Evolutionary conservation across 1,140 invertebrate species (phyloP).

Genomic region (Trichomalopsis sarcophagae): DNA sequence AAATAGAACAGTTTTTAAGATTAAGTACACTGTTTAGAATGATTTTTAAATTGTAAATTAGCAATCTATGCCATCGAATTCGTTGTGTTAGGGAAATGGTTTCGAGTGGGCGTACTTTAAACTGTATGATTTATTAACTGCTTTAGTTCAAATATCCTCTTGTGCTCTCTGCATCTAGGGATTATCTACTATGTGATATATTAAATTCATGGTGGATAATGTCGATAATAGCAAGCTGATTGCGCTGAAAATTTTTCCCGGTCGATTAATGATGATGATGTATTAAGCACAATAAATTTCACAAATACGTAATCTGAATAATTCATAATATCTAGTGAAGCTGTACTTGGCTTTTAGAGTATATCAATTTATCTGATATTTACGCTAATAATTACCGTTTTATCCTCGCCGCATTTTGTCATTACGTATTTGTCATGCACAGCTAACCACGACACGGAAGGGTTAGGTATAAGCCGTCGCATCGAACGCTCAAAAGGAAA

Average conservation of each 20-base stretch:
- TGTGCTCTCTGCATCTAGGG: not conserved
- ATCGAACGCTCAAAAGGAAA: not conserved
- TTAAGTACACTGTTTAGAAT: too few species aligned
- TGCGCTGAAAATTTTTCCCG: too few species aligned
- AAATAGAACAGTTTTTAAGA: too few species aligned
- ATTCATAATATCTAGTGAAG: not conserved
- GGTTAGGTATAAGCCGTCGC: too few species aligned
- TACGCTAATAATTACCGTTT: too few species aligned
- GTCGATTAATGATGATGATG: too few species aligned
- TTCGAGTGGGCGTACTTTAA: not conserved
- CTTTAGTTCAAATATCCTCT: slow-evolving; percentile 4
- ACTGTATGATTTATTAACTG: not conserved
- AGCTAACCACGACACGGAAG: not conserved
- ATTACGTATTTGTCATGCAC: not conserved
- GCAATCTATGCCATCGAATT: too few species aligned
- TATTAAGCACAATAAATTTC: not conserved
- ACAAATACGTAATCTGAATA: not conserved
- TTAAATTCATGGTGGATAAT: not conserved
- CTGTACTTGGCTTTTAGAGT: not conserved
- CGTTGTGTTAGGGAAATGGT: too few species aligned
- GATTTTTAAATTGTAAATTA: too few species aligned
- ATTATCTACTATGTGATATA: not conserved
- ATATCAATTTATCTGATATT: not conserved
- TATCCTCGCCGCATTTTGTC: too few species aligned
- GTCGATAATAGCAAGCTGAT: not conserved